A percentile compares a stretch with the other conserved stretches of the same genome.
Conservation (phyloP, 2,888 invertebrate species). For the Theretra japonica region DNA sequence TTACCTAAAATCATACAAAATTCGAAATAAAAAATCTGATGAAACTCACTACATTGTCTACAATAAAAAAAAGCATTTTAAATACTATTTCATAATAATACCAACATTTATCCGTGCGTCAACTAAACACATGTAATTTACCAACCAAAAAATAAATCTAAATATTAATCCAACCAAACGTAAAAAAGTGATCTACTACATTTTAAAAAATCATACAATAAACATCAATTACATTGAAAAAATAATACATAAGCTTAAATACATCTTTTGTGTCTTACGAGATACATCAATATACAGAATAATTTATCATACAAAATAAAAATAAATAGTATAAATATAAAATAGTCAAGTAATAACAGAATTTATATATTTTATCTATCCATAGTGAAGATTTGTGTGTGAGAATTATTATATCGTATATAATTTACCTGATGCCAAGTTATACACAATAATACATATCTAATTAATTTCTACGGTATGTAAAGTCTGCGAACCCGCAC, state of each 20-base stretch:
- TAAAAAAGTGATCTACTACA: background rate
- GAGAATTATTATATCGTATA: background rate
- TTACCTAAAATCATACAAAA: background rate
- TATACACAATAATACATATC: too few relatives aligned
- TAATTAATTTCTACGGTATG: too few relatives aligned
- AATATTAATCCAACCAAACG: background rate
- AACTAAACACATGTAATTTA: background rate
- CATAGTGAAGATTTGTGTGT: background rate
- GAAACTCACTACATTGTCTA: background rate
- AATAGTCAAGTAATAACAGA: too few relatives aligned
- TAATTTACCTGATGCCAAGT: background rate
- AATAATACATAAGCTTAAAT: too few relatives aligned
- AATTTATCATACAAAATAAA: too few relatives aligned
- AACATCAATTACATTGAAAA: background rate
- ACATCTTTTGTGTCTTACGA: too few relatives aligned
- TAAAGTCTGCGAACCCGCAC: too few relatives aligned
- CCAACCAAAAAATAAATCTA: background rate
- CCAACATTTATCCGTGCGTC: background rate
- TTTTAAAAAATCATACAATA: background rate
- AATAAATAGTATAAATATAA: too few relatives aligned
- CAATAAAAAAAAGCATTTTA: background rate
- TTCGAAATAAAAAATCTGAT: background rate
- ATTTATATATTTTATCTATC: background rate
- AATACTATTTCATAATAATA: too few relatives aligned
- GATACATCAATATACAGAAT: too few relatives aligned